phyloP scores from a whole-genome alignment of 2,888 invertebrate genomes.

The Adelognathus sp. region DNA sequence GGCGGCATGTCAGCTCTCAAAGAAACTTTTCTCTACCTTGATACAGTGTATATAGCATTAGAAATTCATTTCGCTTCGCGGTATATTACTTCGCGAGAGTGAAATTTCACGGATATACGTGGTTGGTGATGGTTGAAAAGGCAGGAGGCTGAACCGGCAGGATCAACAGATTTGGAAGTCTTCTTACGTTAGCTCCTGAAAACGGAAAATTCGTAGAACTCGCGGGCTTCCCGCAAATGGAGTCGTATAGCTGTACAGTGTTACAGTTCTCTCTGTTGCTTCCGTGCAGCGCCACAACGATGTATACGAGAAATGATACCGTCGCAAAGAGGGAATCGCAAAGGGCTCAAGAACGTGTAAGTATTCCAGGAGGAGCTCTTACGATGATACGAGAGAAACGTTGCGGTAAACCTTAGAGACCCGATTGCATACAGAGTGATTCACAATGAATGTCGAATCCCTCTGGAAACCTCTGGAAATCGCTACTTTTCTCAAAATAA shows the following conservation, averaged over 20 bases:
- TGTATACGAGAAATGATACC: constrained; percentile 14
- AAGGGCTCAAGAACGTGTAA: constrained; percentile 12
- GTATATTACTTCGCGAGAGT: constrained; percentile 38
- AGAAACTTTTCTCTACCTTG: not conserved
- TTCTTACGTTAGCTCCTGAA: constrained; percentile 1
- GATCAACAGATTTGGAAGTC: constrained; percentile 53
- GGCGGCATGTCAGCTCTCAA: not conserved
- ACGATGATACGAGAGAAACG: constrained; percentile 49
- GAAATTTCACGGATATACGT: constrained; percentile 26
- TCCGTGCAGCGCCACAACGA: not conserved
- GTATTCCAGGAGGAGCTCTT: constrained; percentile 47
- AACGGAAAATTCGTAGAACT: constrained; percentile 31
- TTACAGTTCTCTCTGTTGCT: not conserved
- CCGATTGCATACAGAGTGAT: too few relatives aligned
- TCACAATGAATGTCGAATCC: too few relatives aligned
- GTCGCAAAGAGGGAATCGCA: constrained; percentile 26
- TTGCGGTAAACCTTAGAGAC: constrained; percentile 22
- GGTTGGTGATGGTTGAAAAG: constrained; percentile 29
- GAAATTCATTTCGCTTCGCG: constrained; percentile 31
- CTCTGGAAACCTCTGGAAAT: too few relatives aligned
- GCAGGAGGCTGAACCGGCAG: constrained; percentile 32
- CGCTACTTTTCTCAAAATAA: too few relatives aligned
- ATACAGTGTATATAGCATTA: constrained; percentile 20
- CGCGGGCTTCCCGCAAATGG: constrained; percentile 15
- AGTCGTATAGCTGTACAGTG: not conserved